Conservation (phyloP, 2,113 vertebrate genomes). For the Lamprotornis superbus region DNA sequence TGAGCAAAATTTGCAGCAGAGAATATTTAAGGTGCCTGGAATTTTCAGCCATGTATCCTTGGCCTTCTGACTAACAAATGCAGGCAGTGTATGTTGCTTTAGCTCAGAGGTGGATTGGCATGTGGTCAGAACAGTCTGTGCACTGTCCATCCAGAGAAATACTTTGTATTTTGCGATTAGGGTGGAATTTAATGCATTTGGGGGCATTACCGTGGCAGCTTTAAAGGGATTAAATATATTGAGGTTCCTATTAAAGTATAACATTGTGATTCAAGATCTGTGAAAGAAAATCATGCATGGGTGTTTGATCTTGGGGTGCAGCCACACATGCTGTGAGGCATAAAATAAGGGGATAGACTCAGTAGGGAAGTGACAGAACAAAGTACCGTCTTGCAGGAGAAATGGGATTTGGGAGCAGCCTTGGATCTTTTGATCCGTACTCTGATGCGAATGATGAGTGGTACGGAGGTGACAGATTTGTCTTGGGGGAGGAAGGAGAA, state of each 20-base stretch:
- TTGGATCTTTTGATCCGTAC: slow-evolving; percentile 60
- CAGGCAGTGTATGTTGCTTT: background rate
- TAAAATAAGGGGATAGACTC: slow-evolving; percentile 65
- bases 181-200: slow-evolving; percentile 60
- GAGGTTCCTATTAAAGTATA: slow-evolving; percentile 65
- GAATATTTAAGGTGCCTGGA: background rate
- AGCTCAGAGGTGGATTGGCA: background rate
- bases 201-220: slow-evolving; percentile 49
- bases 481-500: slow-evolving; percentile 39
- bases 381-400: slow-evolving; percentile 69
- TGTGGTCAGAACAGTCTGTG: slow-evolving; percentile 2
- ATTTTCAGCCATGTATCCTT: background rate
- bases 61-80: background rate
- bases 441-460: slow-evolving; percentile 55
- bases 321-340: slow-evolving; percentile 66
- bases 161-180: slow-evolving; percentile 32
- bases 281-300: slow-evolving; percentile 66
- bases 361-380: slow-evolving; percentile 70
- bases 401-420: slow-evolving; percentile 66
- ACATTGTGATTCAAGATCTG: slow-evolving; percentile 68
- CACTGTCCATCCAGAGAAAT: slow-evolving; percentile 27
- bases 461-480: slow-evolving; percentile 34
- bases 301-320: slow-evolving; percentile 71
- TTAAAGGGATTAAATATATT: slow-evolving; percentile 63
- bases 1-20: background rate